These are phyloP conservation scores for Cryptomyrus ogoouensis DNA, from an alignment of 2,113 vertebrate genomes.

Conservation along the genomic window DNA sequence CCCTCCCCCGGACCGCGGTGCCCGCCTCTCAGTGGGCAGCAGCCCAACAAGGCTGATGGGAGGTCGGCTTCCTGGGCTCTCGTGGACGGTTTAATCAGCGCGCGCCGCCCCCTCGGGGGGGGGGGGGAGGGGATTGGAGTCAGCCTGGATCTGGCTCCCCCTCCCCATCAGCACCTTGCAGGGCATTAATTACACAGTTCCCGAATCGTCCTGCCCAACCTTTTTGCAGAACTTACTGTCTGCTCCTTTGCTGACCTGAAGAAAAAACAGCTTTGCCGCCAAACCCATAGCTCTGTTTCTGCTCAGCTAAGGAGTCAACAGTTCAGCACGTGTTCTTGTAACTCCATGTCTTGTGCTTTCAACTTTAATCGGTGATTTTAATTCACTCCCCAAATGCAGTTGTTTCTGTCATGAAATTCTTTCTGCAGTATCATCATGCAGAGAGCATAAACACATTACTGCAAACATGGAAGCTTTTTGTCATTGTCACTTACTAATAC, in stretches of 20 bases:
- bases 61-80: neutral
- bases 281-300: neutral
- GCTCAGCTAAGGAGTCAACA: neutral
- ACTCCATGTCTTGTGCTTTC: neutral
- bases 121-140: neutral
- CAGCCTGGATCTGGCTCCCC: neutral
- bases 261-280: neutral
- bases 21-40: neutral
- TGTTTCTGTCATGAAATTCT: slow-evolving; percentile 3
- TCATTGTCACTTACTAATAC: slow-evolving; percentile 34
- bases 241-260: neutral
- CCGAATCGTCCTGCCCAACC: neutral
- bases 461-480: slow-evolving; percentile 30
- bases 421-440: neutral
- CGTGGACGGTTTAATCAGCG: slow-evolving; percentile 1
- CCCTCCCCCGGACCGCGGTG: neutral
- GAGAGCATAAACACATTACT: slow-evolving; percentile 8
- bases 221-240: neutral
- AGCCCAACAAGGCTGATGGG: neutral
- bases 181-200: slow-evolving; percentile 1
- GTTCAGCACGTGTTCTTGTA: neutral
- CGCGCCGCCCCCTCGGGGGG: neutral
- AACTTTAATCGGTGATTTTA: neutral
- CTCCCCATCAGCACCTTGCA: neutral
- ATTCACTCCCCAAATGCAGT: neutral